Conservation (phyloP, 1,140 invertebrate genomes). For the Apis mellifera region DNA sequence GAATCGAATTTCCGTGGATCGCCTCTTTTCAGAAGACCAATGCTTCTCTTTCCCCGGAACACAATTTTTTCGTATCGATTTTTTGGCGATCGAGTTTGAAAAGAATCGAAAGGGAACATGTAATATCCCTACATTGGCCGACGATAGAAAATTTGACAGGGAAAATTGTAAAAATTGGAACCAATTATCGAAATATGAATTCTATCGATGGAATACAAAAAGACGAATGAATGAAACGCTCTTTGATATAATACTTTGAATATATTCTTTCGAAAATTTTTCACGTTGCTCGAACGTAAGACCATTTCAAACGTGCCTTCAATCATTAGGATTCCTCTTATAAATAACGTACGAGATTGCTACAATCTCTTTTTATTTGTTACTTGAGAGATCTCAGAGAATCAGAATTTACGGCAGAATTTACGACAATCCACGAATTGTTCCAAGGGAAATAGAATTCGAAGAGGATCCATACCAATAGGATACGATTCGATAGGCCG, state of each 20-base stretch:
- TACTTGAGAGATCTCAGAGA: neutral
- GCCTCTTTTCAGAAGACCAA: neutral
- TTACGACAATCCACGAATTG: neutral
- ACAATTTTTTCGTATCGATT: neutral
- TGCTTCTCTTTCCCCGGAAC: too few species aligned
- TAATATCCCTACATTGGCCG: too few species aligned
- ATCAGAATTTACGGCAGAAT: neutral
- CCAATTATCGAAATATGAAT: too few species aligned
- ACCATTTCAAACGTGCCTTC: too few species aligned
- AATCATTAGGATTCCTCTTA: neutral
- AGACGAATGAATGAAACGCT: too few species aligned
- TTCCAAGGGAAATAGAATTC: neutral
- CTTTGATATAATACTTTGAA: too few species aligned
- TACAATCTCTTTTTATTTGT: neutral
- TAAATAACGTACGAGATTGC: neutral
- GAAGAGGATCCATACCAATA: neutral
- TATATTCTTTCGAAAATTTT: too few species aligned
- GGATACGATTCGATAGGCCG: conserved; percentile 27
- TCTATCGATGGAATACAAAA: too few species aligned
- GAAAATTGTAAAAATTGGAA: too few species aligned
- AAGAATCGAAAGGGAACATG: neutral
- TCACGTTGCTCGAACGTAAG: too few species aligned
- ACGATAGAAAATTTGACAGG: too few species aligned
- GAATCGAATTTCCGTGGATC: conserved; percentile 26
- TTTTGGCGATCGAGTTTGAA: neutral